A percentile compares a stretch with the other conserved stretches of the same genome.
phyloP scores from a whole-genome alignment of 53 echinoderm and acorn worm species.

The Crossaster papposus region DNA sequence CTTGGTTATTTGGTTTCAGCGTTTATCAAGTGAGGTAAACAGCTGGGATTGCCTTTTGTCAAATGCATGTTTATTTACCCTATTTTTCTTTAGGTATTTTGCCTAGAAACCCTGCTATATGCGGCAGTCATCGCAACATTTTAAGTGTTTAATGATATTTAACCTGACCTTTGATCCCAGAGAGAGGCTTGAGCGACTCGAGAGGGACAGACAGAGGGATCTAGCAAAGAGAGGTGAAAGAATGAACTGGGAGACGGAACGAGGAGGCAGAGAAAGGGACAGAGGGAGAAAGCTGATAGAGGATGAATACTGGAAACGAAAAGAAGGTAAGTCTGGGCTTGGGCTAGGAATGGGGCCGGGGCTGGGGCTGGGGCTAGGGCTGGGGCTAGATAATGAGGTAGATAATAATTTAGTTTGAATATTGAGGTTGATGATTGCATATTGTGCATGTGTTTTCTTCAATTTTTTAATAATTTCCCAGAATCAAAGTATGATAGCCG shows the following conservation, averaged over 20 bases:
- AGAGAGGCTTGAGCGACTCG: conserved; percentile 52
- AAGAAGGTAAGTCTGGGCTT: conserved; percentile 52
- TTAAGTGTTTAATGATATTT: background rate
- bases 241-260: background rate
- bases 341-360: too few relatives aligned
- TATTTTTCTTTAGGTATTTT: too few relatives aligned
- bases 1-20: background rate
- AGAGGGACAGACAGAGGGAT: conserved; percentile 55
- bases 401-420: too few relatives aligned
- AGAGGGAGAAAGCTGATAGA: conserved; percentile 6
- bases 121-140: too few relatives aligned
- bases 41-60: too few relatives aligned
- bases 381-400: too few relatives aligned
- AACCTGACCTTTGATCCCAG: conserved; percentile 39
- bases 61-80: too few relatives aligned
- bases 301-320: conserved; percentile 54
- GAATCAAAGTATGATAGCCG: conserved; percentile 55
- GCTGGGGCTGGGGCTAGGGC: too few relatives aligned
- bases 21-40: background rate
- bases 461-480: conserved; percentile 3
- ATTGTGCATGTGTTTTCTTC: background rate
- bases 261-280: conserved; percentile 48
- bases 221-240: conserved; percentile 32
- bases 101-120: too few relatives aligned
- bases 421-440: background rate